Conservation (phyloP, 2,888 invertebrate species). For the Fabriciana adippe region DNA sequence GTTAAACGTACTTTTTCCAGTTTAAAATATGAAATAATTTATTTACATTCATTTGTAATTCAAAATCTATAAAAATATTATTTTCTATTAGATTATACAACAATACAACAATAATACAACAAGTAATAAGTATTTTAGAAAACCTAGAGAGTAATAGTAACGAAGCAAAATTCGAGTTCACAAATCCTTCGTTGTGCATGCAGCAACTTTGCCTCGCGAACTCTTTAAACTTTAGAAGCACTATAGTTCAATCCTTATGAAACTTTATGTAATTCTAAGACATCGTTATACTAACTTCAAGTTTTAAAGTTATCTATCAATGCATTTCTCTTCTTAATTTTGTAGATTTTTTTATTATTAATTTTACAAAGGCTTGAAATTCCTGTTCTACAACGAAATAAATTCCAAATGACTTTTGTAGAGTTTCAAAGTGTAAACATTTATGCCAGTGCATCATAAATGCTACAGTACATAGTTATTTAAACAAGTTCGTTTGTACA, state of each 20-base stretch:
- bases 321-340: background rate
- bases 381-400: no score
- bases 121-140: background rate
- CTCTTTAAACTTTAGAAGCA: slow-evolving; percentile 28
- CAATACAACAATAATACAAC: background rate
- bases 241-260: slow-evolving; percentile 26
- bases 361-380: no score
- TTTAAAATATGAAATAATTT: no score
- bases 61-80: no score
- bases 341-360: no score
- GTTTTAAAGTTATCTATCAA: slow-evolving; percentile 7
- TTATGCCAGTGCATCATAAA: background rate
- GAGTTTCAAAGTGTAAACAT: background rate
- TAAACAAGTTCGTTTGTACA: slow-evolving; percentile 8
- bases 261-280: slow-evolving; percentile 23
- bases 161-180: slow-evolving; percentile 14
- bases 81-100: background rate
- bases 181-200: slow-evolving; percentile 19
- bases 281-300: slow-evolving; percentile 23
- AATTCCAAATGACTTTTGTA: background rate
- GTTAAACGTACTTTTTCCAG: no score
- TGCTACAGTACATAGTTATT: slow-evolving; percentile 3
- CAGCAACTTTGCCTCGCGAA: slow-evolving; percentile 20
- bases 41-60: no score
- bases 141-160: slow-evolving; percentile 13